phyloP scores from a whole-genome alignment of 2,888 invertebrate genomes.

The Diploptera punctata region DNA sequence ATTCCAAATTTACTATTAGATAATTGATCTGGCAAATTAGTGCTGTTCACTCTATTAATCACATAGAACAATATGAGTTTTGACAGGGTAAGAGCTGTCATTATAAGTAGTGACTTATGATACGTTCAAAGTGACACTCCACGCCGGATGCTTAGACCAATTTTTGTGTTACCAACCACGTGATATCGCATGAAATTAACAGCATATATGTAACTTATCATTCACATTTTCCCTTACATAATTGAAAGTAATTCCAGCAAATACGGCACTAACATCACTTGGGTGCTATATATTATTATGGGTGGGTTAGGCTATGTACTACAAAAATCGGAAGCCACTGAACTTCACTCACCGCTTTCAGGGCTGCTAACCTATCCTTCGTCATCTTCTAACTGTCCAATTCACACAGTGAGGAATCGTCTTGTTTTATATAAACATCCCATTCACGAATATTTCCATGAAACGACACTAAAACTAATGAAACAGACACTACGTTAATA shows the following conservation, averaged over 20 bases:
- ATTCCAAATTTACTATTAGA: no score
- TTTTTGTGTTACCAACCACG: neutral
- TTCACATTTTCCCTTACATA: neutral
- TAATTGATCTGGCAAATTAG: no score
- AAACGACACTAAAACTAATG: slow-evolving; percentile 73
- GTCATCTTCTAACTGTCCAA: slow-evolving; percentile 76
- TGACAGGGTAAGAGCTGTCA: neutral
- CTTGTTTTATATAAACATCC: slow-evolving; percentile 74
- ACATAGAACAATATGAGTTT: no score
- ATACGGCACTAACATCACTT: neutral
- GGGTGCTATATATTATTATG: slow-evolving; percentile 15
- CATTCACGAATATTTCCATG: slow-evolving; percentile 79
- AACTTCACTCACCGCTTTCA: slow-evolving; percentile 81
- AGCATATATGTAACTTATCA: neutral
- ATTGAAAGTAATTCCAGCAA: neutral
- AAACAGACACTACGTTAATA: slow-evolving; percentile 72
- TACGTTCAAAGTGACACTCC: neutral
- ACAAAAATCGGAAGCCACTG: slow-evolving; percentile 12
- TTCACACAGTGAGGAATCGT: slow-evolving; percentile 72
- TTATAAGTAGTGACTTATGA: neutral
- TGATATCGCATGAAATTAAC: neutral
- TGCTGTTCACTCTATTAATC: no score
- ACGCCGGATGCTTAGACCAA: neutral
- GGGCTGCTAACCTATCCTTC: slow-evolving; percentile 96
- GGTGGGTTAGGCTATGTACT: slow-evolving; percentile 31